Evolutionary conservation across 2,888 invertebrate genomes (phyloP), one percentile per base, ranked within the genome.

Genomic region (Melanchra persicariae): DNA sequence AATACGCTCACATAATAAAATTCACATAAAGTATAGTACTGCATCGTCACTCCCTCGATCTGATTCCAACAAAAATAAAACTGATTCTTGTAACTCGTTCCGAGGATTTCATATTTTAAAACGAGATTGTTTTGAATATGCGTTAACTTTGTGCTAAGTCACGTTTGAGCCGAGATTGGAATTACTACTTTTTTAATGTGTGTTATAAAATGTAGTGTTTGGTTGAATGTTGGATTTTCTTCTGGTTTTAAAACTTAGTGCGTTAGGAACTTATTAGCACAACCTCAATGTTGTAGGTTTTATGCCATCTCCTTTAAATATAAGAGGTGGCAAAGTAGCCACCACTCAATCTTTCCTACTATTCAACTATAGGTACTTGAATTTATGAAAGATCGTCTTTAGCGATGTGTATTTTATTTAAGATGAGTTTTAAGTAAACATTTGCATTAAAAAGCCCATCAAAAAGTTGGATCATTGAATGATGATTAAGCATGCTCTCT

Each of bases 51-150:
- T 90, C 88, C 89, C 88, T 37, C 91, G 87, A 89, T 90, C 89
- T 82, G 90, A 91, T 88, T 90, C 87, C 79, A 89, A 91, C 89
- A 87, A 91, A 90, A 89, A 90, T 88, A 88, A 88, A 87, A 83
- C n/a, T n/a, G n/a, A 85, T 77, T 37, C 52, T 67, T 74, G 89
- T 88, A 92, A 93, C 93, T 90, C 88, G 94, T 93, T 93, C 90
- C 74, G 88, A 91, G 92, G 93, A 93, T 94, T 94, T 94, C 93
- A 94, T 94, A 95, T 95, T 95, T 94, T 91, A 92, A 93, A 93
- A 93, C 93, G 90, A 93, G 92, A 90, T 88, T 93, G 90, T 90
- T 91, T 93, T 92, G 93, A 92, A 93, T 93, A 91, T 83, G 89
- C 85, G 84, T 70, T 64, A 58, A 87, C 89, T 88, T 93, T 91